These are phyloP conservation scores for Folsomia candida DNA, from an alignment of 2,888 invertebrate species.

Conservation along the genomic window DNA sequence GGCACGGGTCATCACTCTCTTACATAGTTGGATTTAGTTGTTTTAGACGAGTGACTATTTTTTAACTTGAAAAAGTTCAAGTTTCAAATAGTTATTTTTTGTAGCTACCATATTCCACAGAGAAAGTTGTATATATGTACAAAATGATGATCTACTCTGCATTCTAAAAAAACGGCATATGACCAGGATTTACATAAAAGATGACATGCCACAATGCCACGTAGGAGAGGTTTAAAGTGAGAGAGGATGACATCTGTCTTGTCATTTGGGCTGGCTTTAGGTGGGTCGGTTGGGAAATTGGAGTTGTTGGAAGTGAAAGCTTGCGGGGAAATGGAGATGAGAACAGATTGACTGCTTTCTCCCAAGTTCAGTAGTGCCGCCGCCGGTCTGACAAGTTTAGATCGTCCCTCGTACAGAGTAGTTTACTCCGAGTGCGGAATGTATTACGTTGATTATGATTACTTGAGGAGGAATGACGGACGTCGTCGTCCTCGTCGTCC, in stretches of 20 bases:
- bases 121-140: too few relatives aligned
- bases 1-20: too few relatives aligned
- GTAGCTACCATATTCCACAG: too few relatives aligned
- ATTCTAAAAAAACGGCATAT: background rate
- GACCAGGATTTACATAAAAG: constrained; percentile 9
- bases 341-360: constrained; percentile 12
- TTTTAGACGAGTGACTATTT: too few relatives aligned
- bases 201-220: background rate
- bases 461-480: constrained; percentile 8
- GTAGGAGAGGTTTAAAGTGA: constrained; percentile 7
- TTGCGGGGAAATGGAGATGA: constrained; percentile 11
- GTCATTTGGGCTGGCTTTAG: constrained; percentile 12
- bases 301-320: background rate
- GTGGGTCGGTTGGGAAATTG: constrained; percentile 6
- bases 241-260: constrained; percentile 18
- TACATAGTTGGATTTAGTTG: too few relatives aligned
- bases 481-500: background rate
- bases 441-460: constrained; percentile 17
- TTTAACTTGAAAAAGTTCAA: too few relatives aligned
- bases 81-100: too few relatives aligned
- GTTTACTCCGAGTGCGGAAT: background rate
- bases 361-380: background rate
- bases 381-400: too few relatives aligned
- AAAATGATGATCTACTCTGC: background rate
- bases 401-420: background rate